phyloP scores from a whole-genome alignment of 1,140 invertebrate species.

The Trissolcus basalis region DNA sequence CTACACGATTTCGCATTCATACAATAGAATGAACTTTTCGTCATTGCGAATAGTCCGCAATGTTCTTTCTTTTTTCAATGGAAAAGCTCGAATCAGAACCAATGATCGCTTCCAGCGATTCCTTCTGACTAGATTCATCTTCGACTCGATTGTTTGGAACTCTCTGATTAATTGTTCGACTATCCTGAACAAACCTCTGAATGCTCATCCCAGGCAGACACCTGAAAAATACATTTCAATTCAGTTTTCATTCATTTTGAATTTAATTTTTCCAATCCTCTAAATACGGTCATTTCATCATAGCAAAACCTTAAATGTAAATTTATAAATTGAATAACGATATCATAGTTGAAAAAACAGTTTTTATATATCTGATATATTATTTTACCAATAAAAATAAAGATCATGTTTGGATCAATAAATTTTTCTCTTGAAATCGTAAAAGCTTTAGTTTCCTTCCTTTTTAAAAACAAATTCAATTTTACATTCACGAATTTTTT shows the following conservation, averaged over 20 bases:
- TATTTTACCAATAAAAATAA: no score
- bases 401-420: no score
- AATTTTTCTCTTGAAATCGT: no score
- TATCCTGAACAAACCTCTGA: conserved; percentile 88
- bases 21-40: conserved; percentile 43
- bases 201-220: conserved; percentile 88
- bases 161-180: conserved; percentile 58
- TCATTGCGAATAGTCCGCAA: conserved; percentile 6
- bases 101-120: conserved; percentile 51
- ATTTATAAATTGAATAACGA: conserved; percentile 9
- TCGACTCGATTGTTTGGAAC: conserved; percentile 52
- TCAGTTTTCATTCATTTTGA: background rate
- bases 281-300: no score
- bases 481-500: no score
- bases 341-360: conserved; percentile 14
- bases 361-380: no score
- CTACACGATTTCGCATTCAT: conserved; percentile 10
- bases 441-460: no score
- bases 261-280: no score
- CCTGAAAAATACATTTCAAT: conserved; percentile 77
- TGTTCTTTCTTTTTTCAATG: conserved; percentile 12
- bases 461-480: no score
- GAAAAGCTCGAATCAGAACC: conserved; percentile 52
- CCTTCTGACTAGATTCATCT: conserved; percentile 74
- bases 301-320: no score